A percentile compares a stretch with the other conserved stretches of the same genome.
Evolutionary conservation across 2,888 invertebrate species (phyloP).

Genomic region (Scelioninae gen. 2): DNA sequence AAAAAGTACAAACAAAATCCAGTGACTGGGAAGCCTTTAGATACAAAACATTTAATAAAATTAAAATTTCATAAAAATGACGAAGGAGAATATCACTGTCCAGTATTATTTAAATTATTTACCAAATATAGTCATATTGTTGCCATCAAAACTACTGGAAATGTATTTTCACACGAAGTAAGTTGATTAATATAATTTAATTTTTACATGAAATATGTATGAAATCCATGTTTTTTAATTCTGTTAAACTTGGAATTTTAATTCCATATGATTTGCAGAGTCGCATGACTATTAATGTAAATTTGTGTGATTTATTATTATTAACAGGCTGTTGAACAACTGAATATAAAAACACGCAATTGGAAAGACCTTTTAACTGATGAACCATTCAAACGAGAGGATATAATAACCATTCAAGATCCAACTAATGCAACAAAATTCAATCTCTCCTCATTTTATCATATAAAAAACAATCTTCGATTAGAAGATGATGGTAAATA

Average conservation of each 20-base stretch:
- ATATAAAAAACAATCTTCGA: conserved; percentile 92
- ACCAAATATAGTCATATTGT: conserved; percentile 96
- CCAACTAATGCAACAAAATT: conserved; percentile 93
- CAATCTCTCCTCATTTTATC: conserved; percentile 95
- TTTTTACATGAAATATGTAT: too few species aligned
- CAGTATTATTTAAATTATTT: conserved; percentile 93
- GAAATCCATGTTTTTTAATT: too few species aligned
- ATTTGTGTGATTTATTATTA: neutral
- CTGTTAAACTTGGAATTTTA: too few species aligned
- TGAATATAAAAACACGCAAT: conserved; percentile 95
- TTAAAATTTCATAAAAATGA: conserved; percentile 92
- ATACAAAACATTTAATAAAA: conserved; percentile 88
- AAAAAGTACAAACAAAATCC: conserved; percentile 96
- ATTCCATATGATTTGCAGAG: too few species aligned
- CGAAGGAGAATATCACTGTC: conserved; percentile 91
- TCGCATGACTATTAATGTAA: too few species aligned
- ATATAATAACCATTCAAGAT: conserved; percentile 95
- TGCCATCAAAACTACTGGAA: conserved; percentile 92
- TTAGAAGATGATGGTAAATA: conserved; percentile 87
- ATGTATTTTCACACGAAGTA: conserved; percentile 93
- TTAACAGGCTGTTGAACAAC: conserved; percentile 88
- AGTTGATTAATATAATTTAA: conserved; percentile 18
- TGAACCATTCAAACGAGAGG: conserved; percentile 89
- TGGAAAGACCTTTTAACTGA: conserved; percentile 96
- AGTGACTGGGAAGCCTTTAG: conserved; percentile 91